phyloP scores from a whole-genome alignment of 2,797 vertebrate genomes.

The Eupleurogrammus muticus region DNA sequence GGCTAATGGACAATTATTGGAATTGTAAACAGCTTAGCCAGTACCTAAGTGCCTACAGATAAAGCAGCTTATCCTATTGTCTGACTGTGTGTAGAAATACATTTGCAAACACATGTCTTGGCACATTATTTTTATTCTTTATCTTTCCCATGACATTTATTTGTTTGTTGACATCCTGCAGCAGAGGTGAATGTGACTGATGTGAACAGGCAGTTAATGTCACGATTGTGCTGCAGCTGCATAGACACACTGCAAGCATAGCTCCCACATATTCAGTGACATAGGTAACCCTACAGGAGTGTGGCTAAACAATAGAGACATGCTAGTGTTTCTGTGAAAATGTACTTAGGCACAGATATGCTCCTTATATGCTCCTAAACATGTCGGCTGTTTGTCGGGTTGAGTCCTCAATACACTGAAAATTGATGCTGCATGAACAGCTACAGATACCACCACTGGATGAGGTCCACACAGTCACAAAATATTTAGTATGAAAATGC shows the following conservation, averaged over 20 bases:
- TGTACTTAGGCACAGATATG: no score
- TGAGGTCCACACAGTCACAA: no score
- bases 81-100: constrained; percentile 31
- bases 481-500: no score
- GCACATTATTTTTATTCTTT: neutral
- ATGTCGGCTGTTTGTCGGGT: no score
- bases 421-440: no score
- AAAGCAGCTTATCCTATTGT: constrained; percentile 57
- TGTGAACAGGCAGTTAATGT: neutral
- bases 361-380: no score
- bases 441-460: no score
- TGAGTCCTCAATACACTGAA: no score
- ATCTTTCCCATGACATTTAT: no score
- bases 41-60: constrained; percentile 55
- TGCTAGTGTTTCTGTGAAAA: no score
- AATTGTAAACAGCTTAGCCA: constrained; percentile 68
- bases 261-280: neutral
- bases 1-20: constrained; percentile 82
- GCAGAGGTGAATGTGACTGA: neutral
- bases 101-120: constrained; percentile 5
- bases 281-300: no score
- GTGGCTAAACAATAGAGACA: no score
- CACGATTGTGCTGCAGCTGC: neutral
- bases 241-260: neutral
- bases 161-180: neutral